These are phyloP conservation scores for Tiliacea citrago DNA, from an alignment of 2,888 invertebrate species.

Conservation along the genomic window DNA sequence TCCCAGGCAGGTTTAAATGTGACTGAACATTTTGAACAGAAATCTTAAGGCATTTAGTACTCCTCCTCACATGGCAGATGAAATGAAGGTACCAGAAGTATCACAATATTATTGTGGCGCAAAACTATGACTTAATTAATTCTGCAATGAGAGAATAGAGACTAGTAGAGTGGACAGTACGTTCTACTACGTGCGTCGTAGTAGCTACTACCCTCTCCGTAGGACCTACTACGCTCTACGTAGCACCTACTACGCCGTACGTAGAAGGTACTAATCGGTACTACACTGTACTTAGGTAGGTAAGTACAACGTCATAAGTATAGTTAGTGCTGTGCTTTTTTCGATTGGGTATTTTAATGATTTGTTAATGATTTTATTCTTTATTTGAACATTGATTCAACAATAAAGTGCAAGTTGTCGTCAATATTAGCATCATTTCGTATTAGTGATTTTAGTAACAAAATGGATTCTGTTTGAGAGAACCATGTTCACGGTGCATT, in stretches of 20 bases:
- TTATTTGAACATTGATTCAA: background rate
- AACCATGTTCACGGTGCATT: too few relatives aligned
- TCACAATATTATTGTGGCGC: background rate
- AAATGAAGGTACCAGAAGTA: background rate
- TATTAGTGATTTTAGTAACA: background rate
- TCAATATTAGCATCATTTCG: background rate
- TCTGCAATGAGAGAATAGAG: background rate
- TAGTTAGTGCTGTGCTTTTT: background rate
- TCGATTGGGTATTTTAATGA: background rate
- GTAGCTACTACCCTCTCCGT: background rate
- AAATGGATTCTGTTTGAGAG: background rate
- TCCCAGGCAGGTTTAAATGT: background rate
- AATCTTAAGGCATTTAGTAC: background rate
- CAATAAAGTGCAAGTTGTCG: too few relatives aligned
- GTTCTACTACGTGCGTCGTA: background rate
- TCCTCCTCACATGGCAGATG: background rate
- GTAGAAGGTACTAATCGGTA: background rate
- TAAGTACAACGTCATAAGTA: background rate
- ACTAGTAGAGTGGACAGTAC: too few relatives aligned
- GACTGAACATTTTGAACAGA: conserved; percentile 19
- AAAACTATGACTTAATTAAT: background rate
- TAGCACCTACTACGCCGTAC: background rate
- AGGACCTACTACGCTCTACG: background rate
- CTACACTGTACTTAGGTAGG: background rate
- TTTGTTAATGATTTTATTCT: background rate